These are phyloP conservation scores for Drosophila setifemur DNA, from an alignment of 1,140 invertebrate genomes.

Conservation along the genomic window DNA sequence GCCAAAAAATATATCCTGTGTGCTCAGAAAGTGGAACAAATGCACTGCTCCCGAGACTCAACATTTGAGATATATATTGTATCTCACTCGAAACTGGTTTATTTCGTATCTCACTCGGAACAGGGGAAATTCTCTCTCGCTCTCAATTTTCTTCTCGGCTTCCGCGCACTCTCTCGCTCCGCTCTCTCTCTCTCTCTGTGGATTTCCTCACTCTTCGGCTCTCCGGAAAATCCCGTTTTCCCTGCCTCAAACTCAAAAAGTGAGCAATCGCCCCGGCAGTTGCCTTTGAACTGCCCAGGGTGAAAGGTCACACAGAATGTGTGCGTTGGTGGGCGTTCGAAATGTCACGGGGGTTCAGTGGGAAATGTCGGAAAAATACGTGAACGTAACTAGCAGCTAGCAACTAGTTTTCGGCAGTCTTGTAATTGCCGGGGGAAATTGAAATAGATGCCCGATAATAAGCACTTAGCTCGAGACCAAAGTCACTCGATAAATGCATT, in stretches of 20 bases:
- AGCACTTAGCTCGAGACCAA: constrained; percentile 61
- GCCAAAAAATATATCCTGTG: constrained; percentile 59
- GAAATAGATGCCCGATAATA: constrained; percentile 80
- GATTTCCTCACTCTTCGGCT: not conserved
- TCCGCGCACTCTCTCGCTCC: not conserved
- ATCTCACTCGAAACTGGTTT: constrained; percentile 26
- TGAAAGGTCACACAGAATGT: constrained; percentile 35
- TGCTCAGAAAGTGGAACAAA: constrained; percentile 68
- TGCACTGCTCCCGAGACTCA: constrained; percentile 33
- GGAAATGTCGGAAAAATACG: constrained; percentile 18
- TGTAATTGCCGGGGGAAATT: constrained; percentile 77
- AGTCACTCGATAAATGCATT: constrained; percentile 79
- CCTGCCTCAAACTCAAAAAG: constrained; percentile 1
- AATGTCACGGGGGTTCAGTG: not conserved
- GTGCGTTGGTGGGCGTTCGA: not conserved
- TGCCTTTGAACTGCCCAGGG: constrained; percentile 38
- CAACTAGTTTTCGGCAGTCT: constrained; percentile 31
- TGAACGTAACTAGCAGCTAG: constrained; percentile 17
- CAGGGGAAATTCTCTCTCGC: constrained; percentile 18
- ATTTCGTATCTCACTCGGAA: not conserved
- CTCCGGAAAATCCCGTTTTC: constrained; percentile 10
- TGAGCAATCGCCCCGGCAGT: constrained; percentile 38
- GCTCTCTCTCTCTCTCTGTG: not conserved
- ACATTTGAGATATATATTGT: no score
- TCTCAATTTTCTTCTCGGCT: not conserved